These are phyloP conservation scores for Eilema sororculum DNA, from an alignment of 2,888 invertebrate genomes.

Conservation along the genomic window DNA sequence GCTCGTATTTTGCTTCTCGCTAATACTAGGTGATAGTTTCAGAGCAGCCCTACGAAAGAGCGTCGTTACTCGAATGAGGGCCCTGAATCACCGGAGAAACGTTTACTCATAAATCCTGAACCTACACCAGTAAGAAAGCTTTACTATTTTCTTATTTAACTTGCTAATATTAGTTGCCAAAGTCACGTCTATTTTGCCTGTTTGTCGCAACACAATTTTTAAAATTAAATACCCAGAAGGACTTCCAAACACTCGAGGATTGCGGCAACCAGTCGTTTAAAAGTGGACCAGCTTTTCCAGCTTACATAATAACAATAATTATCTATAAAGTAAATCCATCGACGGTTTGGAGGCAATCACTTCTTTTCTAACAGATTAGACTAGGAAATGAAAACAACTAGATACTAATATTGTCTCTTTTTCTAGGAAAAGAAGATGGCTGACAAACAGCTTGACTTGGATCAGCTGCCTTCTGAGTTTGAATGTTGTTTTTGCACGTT, in stretches of 20 bases:
- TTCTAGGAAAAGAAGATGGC: slow-evolving; percentile 90
- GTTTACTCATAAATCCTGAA: slow-evolving; percentile 85
- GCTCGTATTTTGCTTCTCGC: slow-evolving; percentile 55
- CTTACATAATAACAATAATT: too few relatives aligned
- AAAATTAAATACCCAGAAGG: slow-evolving; percentile 15
- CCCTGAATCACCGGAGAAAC: slow-evolving; percentile 82
- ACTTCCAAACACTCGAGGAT: slow-evolving; percentile 28
- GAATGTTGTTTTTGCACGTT: slow-evolving; percentile 99
- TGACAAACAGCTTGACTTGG: slow-evolving; percentile 92
- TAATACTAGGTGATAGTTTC: slow-evolving; percentile 82
- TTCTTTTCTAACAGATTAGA: slow-evolving; percentile 34
- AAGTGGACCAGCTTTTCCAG: neutral
- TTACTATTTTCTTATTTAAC: slow-evolving; percentile 38
- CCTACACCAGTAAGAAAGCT: slow-evolving; percentile 82
- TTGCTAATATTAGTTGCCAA: slow-evolving; percentile 34
- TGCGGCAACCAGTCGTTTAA: neutral
- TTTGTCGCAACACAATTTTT: slow-evolving; percentile 31
- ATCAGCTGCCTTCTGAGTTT: slow-evolving; percentile 97
- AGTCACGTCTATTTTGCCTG: slow-evolving; percentile 42
- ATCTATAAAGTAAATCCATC: slow-evolving; percentile 13
- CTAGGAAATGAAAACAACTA: slow-evolving; percentile 34
- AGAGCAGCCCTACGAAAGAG: slow-evolving; percentile 82
- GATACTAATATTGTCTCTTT: slow-evolving; percentile 79
- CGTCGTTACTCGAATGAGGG: slow-evolving; percentile 82
- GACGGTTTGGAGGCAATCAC: slow-evolving; percentile 35